phyloP scores from a whole-genome alignment of 2,113 vertebrate genomes.

The Nerophis lumbriciformis region DNA sequence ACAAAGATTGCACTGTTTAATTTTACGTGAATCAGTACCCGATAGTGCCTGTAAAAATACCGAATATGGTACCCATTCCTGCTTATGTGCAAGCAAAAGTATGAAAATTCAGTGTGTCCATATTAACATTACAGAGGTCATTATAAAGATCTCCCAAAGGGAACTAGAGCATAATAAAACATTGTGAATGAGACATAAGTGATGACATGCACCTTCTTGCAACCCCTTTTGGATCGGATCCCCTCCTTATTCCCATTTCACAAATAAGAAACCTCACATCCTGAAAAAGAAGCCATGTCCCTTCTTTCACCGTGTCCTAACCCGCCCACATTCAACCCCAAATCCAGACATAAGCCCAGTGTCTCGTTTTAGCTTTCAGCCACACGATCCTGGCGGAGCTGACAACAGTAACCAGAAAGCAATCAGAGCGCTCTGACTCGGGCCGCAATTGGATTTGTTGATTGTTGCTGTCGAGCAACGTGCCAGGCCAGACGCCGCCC shows the following conservation, averaged over 20 bases:
- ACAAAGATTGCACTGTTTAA: too few species aligned
- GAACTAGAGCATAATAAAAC: not conserved
- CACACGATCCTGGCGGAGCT: constrained; percentile 37
- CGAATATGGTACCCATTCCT: too few species aligned
- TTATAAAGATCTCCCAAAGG: not conserved
- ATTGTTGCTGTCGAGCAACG: constrained; percentile 31
- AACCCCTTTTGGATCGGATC: constrained; percentile 14
- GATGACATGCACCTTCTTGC: not conserved
- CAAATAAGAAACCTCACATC: constrained; percentile 17
- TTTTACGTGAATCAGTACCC: too few species aligned
- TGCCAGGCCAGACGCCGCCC: constrained; percentile 45
- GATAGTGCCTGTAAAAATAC: too few species aligned
- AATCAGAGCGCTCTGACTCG: constrained; percentile 34
- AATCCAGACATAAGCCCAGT: constrained; percentile 31
- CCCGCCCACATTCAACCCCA: constrained; percentile 20
- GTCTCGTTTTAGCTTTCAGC: constrained; percentile 22
- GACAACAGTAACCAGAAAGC: constrained; percentile 41
- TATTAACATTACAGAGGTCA: not conserved
- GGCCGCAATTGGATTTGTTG: constrained; percentile 54
- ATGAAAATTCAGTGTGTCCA: not conserved
- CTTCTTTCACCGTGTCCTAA: constrained; percentile 16
- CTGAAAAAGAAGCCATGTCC: constrained; percentile 16
- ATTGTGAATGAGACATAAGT: not conserved
- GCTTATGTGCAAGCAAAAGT: too few species aligned
- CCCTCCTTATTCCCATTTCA: constrained; percentile 35